Evolutionary conservation across 2,888 invertebrate genomes (phyloP).

Genomic region (Meghimatium bilineatum): DNA sequence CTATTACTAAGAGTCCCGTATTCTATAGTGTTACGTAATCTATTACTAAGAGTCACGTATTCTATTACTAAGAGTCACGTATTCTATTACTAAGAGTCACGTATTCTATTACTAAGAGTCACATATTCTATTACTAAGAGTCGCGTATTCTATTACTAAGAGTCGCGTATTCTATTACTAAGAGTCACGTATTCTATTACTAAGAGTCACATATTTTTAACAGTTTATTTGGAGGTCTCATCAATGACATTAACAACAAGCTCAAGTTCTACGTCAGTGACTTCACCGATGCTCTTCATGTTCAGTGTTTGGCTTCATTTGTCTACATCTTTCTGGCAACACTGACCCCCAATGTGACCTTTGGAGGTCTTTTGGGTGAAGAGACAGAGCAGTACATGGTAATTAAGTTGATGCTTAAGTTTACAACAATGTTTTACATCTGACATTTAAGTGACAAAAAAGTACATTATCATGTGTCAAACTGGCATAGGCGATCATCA

Average conservation of each 20-base stretch:
- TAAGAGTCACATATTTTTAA: neutral
- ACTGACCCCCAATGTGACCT: conserved; percentile 77
- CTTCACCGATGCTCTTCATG: conserved; percentile 75
- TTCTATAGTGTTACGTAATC: too few species aligned
- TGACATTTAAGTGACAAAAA: too few species aligned
- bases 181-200: neutral
- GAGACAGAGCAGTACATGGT: conserved; percentile 76
- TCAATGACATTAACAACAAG: conserved; percentile 73
- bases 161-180: neutral
- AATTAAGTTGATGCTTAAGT: too few species aligned
- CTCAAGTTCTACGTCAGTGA: conserved; percentile 74
- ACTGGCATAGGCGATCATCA: too few species aligned
- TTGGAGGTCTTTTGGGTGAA: conserved; percentile 75
- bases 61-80: neutral
- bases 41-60: neutral
- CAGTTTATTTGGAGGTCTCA: conserved; percentile 74
- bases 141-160: too few species aligned
- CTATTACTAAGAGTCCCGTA: too few species aligned
- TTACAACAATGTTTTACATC: too few species aligned
- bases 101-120: neutral
- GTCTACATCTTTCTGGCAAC: conserved; percentile 77
- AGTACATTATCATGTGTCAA: too few species aligned
- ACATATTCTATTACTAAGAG: neutral
- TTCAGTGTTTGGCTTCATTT: conserved; percentile 75
- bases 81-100: neutral